Evolutionary conservation across 2,797 vertebrate genomes (phyloP).

Genomic region (Varecia variegata): DNA sequence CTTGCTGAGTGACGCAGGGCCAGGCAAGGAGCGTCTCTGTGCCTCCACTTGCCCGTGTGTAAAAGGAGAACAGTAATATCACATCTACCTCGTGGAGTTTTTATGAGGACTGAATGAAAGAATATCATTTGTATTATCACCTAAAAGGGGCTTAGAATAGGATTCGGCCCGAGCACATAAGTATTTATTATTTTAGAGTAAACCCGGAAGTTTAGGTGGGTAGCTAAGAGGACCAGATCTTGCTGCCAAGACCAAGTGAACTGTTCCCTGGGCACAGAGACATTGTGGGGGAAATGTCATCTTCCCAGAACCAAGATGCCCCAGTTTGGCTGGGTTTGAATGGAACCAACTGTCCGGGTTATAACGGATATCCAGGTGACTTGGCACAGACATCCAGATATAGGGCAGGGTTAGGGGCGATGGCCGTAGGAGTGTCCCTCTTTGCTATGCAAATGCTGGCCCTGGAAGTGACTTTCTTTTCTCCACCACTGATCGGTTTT

Average conservation of each 20-base stretch:
- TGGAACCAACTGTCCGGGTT: background rate
- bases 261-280: background rate
- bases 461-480: background rate
- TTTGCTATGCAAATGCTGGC: too few species aligned
- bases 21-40: background rate
- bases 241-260: background rate
- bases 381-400: accelerated
- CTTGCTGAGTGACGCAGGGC: background rate
- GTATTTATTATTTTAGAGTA: background rate
- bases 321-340: background rate
- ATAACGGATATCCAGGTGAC: background rate
- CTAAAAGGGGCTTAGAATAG: background rate
- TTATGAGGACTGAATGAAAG: background rate
- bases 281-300: accelerated
- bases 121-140: background rate
- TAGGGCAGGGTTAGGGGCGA: accelerated
- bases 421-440: accelerated
- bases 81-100: accelerated
- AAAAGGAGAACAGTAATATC: background rate
- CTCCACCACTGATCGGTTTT: background rate
- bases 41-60: background rate
- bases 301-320: too few species aligned
- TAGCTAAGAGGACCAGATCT: background rate
- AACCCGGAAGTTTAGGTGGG: background rate
- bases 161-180: background rate